Percentiles rank a stretch among this genome's conserved stretches.
These are phyloP conservation scores for Tarsius wallacei DNA, from an alignment of 2,797 vertebrate genomes.

Conservation along the genomic window DNA sequence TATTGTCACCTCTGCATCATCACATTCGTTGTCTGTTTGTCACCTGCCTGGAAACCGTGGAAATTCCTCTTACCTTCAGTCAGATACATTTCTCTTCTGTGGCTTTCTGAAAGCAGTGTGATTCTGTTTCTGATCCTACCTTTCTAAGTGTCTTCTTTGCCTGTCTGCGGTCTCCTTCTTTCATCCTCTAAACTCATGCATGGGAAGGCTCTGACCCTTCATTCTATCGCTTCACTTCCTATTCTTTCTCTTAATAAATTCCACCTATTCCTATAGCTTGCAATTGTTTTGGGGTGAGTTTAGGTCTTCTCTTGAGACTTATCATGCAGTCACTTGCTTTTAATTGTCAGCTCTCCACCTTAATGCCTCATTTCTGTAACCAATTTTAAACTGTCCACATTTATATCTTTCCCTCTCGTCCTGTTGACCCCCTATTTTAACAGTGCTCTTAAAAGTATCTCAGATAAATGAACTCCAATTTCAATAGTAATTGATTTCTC, in stretches of 20 bases:
- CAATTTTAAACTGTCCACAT: not conserved
- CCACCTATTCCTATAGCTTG: not conserved
- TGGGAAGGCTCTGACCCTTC: not conserved
- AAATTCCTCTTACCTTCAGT: not conserved
- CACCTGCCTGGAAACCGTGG: not conserved
- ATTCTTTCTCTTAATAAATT: not conserved
- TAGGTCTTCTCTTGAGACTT: not conserved
- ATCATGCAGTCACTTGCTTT: not conserved
- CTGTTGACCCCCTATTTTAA: not conserved
- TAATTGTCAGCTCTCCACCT: not conserved
- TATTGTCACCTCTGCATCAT: not conserved
- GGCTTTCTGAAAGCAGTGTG: slow-evolving; percentile 11
- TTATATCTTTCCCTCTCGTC: not conserved
- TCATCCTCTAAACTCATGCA: not conserved
- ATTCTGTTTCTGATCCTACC: not conserved
- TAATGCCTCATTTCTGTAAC: not conserved
- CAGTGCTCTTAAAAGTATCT: not conserved
- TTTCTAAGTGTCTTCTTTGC: not conserved
- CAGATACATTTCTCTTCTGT: not conserved
- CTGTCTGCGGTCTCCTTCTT: not conserved
- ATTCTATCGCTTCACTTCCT: not conserved
- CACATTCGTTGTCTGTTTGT: not conserved
- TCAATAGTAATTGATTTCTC: slow-evolving; percentile 33
- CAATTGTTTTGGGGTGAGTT: not conserved
- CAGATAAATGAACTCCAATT: not conserved